These are phyloP conservation scores for Chrysotoxum bicinctum DNA, from an alignment of 2,888 invertebrate species.

Conservation along the genomic window DNA sequence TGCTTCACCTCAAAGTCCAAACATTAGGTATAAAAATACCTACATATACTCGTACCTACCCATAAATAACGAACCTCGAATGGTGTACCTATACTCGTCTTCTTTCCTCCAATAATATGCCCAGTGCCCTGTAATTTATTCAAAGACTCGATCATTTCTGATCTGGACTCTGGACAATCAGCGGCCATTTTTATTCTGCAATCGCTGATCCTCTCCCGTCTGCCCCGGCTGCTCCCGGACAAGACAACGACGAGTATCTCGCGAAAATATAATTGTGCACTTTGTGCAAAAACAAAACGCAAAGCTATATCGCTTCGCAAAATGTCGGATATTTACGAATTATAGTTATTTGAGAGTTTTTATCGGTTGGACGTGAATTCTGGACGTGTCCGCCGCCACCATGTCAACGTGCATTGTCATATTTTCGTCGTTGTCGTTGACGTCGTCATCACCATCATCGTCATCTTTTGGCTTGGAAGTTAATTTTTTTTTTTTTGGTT, in stretches of 20 bases:
- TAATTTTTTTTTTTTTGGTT: slow-evolving; percentile 4
- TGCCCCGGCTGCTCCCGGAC: background rate
- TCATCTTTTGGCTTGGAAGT: slow-evolving; percentile 15
- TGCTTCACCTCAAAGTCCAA: background rate
- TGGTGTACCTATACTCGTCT: slow-evolving; percentile 52
- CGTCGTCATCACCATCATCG: slow-evolving; percentile 17
- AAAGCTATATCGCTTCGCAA: slow-evolving; percentile 60
- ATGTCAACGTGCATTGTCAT: slow-evolving; percentile 69
- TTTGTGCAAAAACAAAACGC: slow-evolving; percentile 60
- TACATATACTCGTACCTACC: background rate
- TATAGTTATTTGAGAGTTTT: slow-evolving; percentile 72
- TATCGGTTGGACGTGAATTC: slow-evolving; percentile 72
- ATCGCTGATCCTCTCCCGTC: background rate
- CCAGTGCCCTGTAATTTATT: slow-evolving; percentile 63
- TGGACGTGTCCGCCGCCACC: slow-evolving; percentile 68
- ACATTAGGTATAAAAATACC: slow-evolving; percentile 13
- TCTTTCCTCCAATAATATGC: slow-evolving; percentile 65
- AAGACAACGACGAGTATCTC: slow-evolving; percentile 32
- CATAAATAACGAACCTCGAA: background rate
- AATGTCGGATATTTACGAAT: slow-evolving; percentile 73
- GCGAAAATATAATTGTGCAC: slow-evolving; percentile 69
- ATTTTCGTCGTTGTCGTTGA: slow-evolving; percentile 29
- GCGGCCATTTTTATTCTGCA: slow-evolving; percentile 67
- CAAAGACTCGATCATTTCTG: slow-evolving; percentile 64
- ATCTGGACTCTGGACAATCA: slow-evolving; percentile 71